A percentile compares a stretch with the other conserved stretches of the same genome.
Conservation (phyloP, 2,888 invertebrate genomes). For the Exocentrus adspersus region DNA sequence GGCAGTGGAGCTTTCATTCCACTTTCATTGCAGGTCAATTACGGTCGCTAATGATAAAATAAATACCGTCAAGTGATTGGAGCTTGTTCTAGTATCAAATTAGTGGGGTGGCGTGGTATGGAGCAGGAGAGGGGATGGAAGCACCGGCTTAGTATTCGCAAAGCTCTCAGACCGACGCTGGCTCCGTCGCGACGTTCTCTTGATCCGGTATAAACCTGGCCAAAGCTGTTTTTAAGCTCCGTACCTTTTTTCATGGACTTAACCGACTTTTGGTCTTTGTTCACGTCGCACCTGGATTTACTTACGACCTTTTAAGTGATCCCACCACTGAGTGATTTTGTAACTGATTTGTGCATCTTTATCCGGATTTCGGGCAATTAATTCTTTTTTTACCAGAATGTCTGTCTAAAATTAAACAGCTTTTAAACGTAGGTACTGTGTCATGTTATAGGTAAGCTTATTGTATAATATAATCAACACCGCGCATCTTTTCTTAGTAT, state of each 20-base stretch:
- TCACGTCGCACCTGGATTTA: constrained; percentile 63
- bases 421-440: background rate
- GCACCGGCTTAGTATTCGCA: constrained; percentile 62
- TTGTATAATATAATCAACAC: background rate
- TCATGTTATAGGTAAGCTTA: constrained; percentile 5
- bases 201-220: constrained; percentile 64
- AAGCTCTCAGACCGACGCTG: constrained; percentile 63
- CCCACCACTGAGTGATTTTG: constrained; percentile 42
- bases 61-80: constrained; percentile 59
- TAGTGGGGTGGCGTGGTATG: constrained; percentile 47
- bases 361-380: constrained; percentile 34
- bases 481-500: too few species aligned
- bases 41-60: constrained; percentile 61
- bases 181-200: constrained; percentile 66
- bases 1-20: constrained; percentile 11
- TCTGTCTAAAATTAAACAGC: background rate
- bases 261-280: constrained; percentile 64
- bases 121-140: constrained; percentile 53
- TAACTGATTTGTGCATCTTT: constrained; percentile 60
- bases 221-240: constrained; percentile 64
- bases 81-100: constrained; percentile 54
- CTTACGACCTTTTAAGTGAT: constrained; percentile 60
- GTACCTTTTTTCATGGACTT: constrained; percentile 64
- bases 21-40: constrained; percentile 40
- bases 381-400: constrained; percentile 16